Evolutionary conservation across 2,113 vertebrate species (phyloP).

Genomic region (Siniperca knerii): DNA sequence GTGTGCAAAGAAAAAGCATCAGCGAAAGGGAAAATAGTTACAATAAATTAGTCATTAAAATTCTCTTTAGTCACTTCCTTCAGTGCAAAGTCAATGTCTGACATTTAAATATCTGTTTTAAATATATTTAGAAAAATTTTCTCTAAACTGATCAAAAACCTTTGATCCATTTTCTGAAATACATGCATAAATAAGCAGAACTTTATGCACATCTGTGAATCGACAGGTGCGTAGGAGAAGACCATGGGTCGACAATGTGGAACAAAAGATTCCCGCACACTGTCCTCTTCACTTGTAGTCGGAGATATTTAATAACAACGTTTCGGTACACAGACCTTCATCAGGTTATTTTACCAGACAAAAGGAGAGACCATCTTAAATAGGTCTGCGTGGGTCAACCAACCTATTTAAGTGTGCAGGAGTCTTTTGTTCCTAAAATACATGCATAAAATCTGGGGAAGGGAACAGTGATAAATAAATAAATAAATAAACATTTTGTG

Average conservation of each 20-base stretch:
- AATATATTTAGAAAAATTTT: constrained; percentile 17
- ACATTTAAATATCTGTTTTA: neutral
- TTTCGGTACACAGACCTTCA: too few relatives aligned
- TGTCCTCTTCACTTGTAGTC: too few relatives aligned
- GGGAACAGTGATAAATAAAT: neutral
- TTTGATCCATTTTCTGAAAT: neutral
- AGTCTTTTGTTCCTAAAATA: too few relatives aligned
- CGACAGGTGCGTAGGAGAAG: too few relatives aligned
- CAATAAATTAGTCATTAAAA: constrained; percentile 10
- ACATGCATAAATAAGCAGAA: neutral
- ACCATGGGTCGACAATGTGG: too few relatives aligned
- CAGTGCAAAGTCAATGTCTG: constrained; percentile 26
- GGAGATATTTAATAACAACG: too few relatives aligned
- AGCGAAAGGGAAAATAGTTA: neutral
- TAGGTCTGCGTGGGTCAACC: too few relatives aligned
- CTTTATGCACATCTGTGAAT: too few relatives aligned
- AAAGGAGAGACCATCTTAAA: too few relatives aligned
- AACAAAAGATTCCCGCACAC: too few relatives aligned
- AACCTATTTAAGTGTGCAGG: too few relatives aligned
- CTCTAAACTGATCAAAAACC: neutral
- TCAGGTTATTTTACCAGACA: too few relatives aligned
- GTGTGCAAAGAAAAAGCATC: constrained; percentile 1
- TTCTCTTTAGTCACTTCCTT: neutral
- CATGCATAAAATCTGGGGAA: neutral
- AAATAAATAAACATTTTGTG: neutral